These are phyloP conservation scores for Odocoileus hemionus DNA, from an alignment of 2,113 vertebrate species.

Conservation along the genomic window DNA sequence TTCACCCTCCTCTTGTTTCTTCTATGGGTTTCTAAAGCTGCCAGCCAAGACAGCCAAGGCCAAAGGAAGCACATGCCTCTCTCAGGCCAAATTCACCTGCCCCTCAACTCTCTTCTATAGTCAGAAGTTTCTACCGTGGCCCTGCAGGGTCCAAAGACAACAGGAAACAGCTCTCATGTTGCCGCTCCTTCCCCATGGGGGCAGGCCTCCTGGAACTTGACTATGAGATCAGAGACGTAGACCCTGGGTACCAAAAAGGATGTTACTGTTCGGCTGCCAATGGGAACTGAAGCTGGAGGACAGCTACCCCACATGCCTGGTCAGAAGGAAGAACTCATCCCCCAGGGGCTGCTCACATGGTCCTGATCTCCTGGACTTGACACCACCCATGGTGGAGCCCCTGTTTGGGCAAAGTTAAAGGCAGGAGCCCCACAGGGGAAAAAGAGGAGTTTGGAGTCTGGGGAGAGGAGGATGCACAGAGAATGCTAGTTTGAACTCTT, in stretches of 20 bases:
- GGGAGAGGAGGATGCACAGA: neutral
- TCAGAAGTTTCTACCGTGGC: neutral
- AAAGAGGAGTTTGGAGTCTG: neutral
- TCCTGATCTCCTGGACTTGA: neutral
- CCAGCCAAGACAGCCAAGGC: conserved; percentile 56
- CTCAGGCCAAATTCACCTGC: conserved; percentile 43
- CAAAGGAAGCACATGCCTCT: conserved; percentile 71
- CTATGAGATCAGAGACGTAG: neutral
- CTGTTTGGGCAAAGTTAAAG: neutral
- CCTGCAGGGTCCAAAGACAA: conserved; percentile 19
- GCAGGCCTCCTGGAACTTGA: neutral
- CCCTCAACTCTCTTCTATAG: neutral
- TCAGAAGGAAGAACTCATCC: neutral
- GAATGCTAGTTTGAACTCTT: neutral
- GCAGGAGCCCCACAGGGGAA: neutral
- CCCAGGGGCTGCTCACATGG: neutral
- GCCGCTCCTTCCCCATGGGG: neutral
- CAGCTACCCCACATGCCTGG: neutral
- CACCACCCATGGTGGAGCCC: neutral
- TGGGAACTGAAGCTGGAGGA: neutral
- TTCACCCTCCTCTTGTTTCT: conserved; percentile 32
- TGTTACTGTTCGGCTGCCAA: neutral
- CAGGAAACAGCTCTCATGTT: neutral
- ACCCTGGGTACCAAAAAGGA: neutral
- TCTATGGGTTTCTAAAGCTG: conserved; percentile 67